Evolutionary conservation across 2,113 vertebrate genomes (phyloP).

Genomic region (Rynchops niger): DNA sequence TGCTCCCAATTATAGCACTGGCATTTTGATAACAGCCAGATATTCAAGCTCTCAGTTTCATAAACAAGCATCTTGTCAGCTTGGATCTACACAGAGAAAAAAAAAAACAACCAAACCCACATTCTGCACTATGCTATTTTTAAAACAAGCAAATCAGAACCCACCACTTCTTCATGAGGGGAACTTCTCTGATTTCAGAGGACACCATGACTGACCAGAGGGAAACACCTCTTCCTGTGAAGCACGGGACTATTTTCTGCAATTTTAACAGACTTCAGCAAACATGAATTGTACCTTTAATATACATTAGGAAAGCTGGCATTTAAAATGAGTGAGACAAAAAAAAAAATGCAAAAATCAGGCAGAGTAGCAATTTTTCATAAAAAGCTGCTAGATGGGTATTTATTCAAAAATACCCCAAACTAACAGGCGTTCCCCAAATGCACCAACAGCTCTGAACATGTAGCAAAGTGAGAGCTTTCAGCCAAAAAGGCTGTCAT

Average conservation of each 20-base stretch:
- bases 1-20: background rate
- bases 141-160: background rate
- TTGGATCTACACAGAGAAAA: background rate
- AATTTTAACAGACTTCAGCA: background rate
- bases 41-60: background rate
- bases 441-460: background rate
- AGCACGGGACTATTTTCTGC: background rate
- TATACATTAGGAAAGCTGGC: background rate
- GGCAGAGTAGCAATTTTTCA: background rate
- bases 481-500: background rate
- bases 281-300: background rate
- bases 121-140: background rate
- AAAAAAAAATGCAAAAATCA: background rate
- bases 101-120: background rate
- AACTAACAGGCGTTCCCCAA: background rate
- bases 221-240: background rate
- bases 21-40: conserved; percentile 31
- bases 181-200: background rate
- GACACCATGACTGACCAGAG: background rate
- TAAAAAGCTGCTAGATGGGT: background rate
- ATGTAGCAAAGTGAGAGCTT: background rate
- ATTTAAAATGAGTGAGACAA: background rate
- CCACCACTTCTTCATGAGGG: background rate
- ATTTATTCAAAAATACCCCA: background rate
- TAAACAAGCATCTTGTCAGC: conserved; percentile 24